These are phyloP conservation scores for Piezodorus guildinii DNA, from an alignment of 1,140 invertebrate species.

Conservation along the genomic window DNA sequence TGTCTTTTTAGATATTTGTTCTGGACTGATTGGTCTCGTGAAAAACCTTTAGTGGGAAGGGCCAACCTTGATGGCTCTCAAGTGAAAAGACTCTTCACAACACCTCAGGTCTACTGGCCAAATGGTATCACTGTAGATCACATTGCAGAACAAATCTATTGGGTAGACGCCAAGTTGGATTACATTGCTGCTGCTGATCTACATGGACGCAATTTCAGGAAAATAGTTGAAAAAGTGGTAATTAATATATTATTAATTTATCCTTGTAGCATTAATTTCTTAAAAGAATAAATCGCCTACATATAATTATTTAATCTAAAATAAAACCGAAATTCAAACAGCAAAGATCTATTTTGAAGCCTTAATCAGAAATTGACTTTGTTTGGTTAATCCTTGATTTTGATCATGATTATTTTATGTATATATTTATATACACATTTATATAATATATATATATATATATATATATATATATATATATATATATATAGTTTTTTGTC, in stretches of 20 bases:
- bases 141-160: constrained; percentile 69
- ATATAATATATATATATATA: too few relatives aligned
- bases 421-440: too few relatives aligned
- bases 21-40: constrained; percentile 85
- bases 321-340: too few relatives aligned
- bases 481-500: too few relatives aligned
- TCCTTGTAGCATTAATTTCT: too few relatives aligned
- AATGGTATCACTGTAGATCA: constrained; percentile 80
- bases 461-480: too few relatives aligned
- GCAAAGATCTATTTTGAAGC: too few relatives aligned
- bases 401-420: too few relatives aligned
- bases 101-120: constrained; percentile 57
- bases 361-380: too few relatives aligned
- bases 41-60: constrained; percentile 63
- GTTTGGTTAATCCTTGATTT: too few relatives aligned
- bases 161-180: constrained; percentile 74
- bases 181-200: constrained; percentile 76
- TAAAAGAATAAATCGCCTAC: too few relatives aligned
- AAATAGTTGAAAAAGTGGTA: constrained; percentile 51
- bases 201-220: constrained; percentile 64
- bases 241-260: background rate
- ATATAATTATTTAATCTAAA: too few relatives aligned
- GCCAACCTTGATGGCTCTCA: constrained; percentile 76
- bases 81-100: constrained; percentile 53
- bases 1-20: constrained; percentile 51